Evolutionary conservation across 1,140 invertebrate genomes (phyloP), one percentile per base, ranked within the genome.

Genomic region (Trachymyrmex cornetzi): DNA sequence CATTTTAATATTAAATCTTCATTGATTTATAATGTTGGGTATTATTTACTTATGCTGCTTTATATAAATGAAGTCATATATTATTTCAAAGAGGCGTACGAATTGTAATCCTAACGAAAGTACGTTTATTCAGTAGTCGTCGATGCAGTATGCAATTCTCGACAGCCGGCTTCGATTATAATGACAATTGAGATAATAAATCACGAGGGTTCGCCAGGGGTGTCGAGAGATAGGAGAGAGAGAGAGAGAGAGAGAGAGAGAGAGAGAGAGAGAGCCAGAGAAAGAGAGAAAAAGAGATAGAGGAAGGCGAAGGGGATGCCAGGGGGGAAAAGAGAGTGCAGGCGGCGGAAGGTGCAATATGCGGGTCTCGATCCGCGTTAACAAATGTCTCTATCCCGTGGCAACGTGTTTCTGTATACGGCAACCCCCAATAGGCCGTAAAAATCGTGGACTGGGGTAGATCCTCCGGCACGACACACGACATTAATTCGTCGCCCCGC

Each of bases 181-280:
- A 94, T 93, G 92, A 93, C 93, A 93, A 94, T 94, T 92, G 91
- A 74, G 88, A 93, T 87, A 85, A 93, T 94, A 94, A 93, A 94
- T 93, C 93, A 93, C 87, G 88, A 89, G 93, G 93, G 93, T 92
- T 88, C 79, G 64, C 44, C 72, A 53, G 80, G 61, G 79, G 57
- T 63, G 88, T 75, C 67, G 72, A 55, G 57, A 77, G 59, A 77
- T 7, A 53, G 55, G 77, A 61, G 24, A 63, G 53, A 11, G 64
- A 72, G 50, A 79, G 67, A 67, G 48, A 71, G 61, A 50, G 44
- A 48, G 44, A 48, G 44, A 61, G 34, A 61, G 64, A 11, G 64
- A 67, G 77, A 61, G 34, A 61, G 77, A 11, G 64, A 63, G 50
- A 77, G 67, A 67, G 48, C 57, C 38, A 50, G 48, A 50, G 12